Base-by-base conservation (phyloP, 2,797 vertebrate genomes). In the Phataginus tetradactyla region DNA sequence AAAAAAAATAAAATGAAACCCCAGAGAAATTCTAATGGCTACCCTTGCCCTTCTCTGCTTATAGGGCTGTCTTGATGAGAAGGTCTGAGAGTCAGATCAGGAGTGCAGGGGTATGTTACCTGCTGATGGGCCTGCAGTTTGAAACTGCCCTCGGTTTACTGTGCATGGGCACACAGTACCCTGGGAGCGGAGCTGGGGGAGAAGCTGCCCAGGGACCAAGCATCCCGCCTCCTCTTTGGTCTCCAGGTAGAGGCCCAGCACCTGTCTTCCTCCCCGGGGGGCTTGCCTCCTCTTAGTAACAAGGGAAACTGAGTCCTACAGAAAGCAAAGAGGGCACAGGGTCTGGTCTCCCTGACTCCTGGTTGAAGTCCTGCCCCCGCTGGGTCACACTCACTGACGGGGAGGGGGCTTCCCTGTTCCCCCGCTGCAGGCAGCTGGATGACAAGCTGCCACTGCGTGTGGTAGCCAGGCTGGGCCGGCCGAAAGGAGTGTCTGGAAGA, bases 301-400 rank as follows among this genome's bases (percentile, higher is more conserved):
- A 51, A 20, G 71, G 72, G 68, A 93, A 72, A 69, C 42, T 0
- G 0, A 90, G 80, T 55, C 42, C 42, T 14, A 10, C 29, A 86
- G 45, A 55, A 78, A 53, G 61, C 8, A 11, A 69, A 86, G 42
- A 85, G 32, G 49, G 34, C 5, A 10, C 4, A 51, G 61, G 68
- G 9, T 37, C 55, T 42, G 45, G 63, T 29, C 34, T 23, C 59
- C 17, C 61, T 0, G 32, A 45, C 10, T 75, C 78, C 13, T 18
- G 49, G 23, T 53, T 10, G 20, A 37, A 14, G 61, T 37, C 49
- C 69, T 27, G 42, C 34, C 45, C 42, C n/a, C 1, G 8, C 4
- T n/a, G 55, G 37, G 39, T 79, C 23, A 61, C 20, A 96, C 96
- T 97, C 94, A 97, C 97, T 77, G 68, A 51, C 2, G 15, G 86